Base-by-base conservation (phyloP, 1,140 invertebrate species). In the Hypsibius dujardini region DNA sequence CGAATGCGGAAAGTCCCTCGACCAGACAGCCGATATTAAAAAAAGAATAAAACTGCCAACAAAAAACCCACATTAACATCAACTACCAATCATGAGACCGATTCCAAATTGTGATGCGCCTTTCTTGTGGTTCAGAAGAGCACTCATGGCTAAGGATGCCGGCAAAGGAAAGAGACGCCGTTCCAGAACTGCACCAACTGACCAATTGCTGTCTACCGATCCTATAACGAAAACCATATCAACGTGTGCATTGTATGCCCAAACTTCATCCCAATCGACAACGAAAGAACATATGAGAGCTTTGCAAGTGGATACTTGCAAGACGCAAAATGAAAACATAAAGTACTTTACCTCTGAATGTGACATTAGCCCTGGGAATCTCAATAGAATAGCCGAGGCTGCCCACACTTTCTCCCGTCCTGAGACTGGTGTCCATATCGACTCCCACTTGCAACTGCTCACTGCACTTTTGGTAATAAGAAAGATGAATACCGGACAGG, bases 331-430 rank as follows among this genome's bases (percentile, higher is more conserved):
- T 28, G n/a, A 59, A 7, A 59, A 3, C 2, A 59, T 42, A 46
- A 73, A 1, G 28, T 47, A 70, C 46, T 74, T 74, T 79, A 92
- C 92, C 92, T 87, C 86, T 89, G 78, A 98, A 95, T 3, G 88
- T 85, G 74, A 95, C 83, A 80, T 95, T 92, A 67, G 92, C 92
- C 80, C 94, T 95, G 40, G 93, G 92, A 79, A 98, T 83, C 81
- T 97, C 95, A 71, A 95, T 85, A 82, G 98, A 93, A 81, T 98
- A 98, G 40, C 88, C 94, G 74, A 98, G 84, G 1, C 90, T 90
- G 47, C 90, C 90, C n/a, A 88, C 86, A 2, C 90, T 88, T 79
- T 98, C 94, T 78, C 90, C 87, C 77, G 90, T 86, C 77, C 90
- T 82, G 72, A 88, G 83, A 78, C 90, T 92, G 3, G 90, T 88